phyloP scores from a whole-genome alignment of 2,797 vertebrate species.

The Pangasius djambal region DNA sequence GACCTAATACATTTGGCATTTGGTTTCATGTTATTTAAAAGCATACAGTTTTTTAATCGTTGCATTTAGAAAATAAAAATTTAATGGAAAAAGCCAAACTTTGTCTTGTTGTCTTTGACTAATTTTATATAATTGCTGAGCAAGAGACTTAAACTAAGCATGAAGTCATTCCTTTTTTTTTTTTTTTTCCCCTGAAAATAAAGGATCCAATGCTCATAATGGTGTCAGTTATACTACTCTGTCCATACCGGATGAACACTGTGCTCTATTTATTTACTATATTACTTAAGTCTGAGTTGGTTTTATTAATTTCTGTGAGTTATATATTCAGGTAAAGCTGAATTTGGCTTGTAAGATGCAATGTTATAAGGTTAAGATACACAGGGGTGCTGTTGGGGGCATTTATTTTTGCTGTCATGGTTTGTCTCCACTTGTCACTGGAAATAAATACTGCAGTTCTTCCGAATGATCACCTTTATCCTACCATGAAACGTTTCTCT shows the following conservation, averaged over 20 bases:
- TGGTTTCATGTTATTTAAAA: slow-evolving; percentile 52
- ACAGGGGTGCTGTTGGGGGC: background rate
- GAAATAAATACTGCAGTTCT: background rate
- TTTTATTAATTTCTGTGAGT: background rate
- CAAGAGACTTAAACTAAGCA: background rate
- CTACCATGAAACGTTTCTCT: background rate
- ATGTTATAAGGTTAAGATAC: background rate
- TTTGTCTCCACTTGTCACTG: background rate
- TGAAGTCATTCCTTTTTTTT: background rate
- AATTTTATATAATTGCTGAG: background rate
- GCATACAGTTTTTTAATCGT: slow-evolving; percentile 35
- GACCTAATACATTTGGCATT: slow-evolving; percentile 42
- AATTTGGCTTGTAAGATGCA: background rate
- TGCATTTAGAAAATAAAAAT: slow-evolving; percentile 54
- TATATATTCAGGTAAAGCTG: background rate
- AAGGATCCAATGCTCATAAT: background rate
- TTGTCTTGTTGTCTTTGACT: background rate
- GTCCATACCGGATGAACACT: background rate
- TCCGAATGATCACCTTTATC: background rate
- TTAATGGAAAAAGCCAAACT: slow-evolving; percentile 2
- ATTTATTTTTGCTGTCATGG: background rate
- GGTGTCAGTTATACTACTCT: background rate
- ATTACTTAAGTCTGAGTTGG: background rate
- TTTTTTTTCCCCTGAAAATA: background rate
- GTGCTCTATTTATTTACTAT: background rate